Base-by-base conservation (phyloP, 2,113 vertebrate genomes). In the Rhombomys opimus region DNA sequence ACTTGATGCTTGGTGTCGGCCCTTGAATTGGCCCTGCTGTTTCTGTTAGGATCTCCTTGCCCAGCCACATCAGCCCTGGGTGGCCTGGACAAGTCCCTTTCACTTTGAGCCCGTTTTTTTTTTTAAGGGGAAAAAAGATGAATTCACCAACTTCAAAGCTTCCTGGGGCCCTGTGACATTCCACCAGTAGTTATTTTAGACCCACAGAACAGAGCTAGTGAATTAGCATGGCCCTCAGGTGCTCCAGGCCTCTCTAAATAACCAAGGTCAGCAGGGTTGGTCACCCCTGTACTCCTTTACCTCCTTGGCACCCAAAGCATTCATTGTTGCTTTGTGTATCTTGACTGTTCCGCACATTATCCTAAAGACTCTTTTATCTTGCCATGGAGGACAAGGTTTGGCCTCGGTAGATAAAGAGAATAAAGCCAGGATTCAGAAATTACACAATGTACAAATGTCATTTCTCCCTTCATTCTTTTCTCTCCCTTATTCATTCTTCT, bases 341-440 rank as follows among this genome's bases (percentile, higher is more conserved):
- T 73, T 59, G 70, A 68, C 54, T 35, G 50, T 76, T 93, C 93
- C 85, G 73, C 20, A 87, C 10, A 32, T 15, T 95, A 78, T 91
- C 67, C 91, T 84, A 90, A 78, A 95, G 85, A 93, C 10, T 50
- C 41, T 80, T 95, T 92, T 93, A 90, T 89, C 78, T 95, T 65
- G 4, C n/a, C 50, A 35, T 9, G 32, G 54, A 93, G 96, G 57
- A 10, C 89, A 76, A 93, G 81, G 89, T 95, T 86, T 80, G 94
- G 68, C 35, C 15, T 46, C 75, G 52, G 50, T 67, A 91, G 87
- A 89, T 46, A 84, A 82, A 96, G 89, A 87, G 23, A 85, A 52
- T 6, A 95, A 82, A 63, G 35, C 8, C 38, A 59, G 38, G 50
- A 81, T 41, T 46, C 57, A 92, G 38, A 82, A 52, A 46, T n/a